Percentiles rank a stretch among this genome's conserved stretches.
These are phyloP conservation scores for Diogma glabrata DNA, from an alignment of 2,888 invertebrate genomes.

Conservation along the genomic window DNA sequence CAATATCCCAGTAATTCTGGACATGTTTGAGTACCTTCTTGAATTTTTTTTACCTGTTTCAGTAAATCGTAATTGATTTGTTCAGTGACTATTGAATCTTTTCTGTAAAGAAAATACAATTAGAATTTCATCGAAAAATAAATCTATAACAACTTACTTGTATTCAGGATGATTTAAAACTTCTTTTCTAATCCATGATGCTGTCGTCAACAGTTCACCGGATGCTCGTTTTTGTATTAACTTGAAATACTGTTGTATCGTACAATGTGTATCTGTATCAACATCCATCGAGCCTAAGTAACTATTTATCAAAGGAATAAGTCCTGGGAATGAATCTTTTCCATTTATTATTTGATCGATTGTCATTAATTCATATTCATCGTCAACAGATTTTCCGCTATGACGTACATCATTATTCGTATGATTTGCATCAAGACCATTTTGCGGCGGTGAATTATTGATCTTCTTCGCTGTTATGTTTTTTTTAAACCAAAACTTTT, in stretches of 20 bases:
- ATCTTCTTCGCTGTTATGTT: constrained; percentile 44
- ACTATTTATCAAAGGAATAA: constrained; percentile 86
- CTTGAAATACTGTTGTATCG: constrained; percentile 90
- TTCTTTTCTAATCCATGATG: constrained; percentile 88
- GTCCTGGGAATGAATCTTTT: constrained; percentile 85
- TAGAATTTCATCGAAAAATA: not conserved
- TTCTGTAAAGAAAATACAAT: constrained; percentile 39
- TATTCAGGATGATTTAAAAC: constrained; percentile 81
- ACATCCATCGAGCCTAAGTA: constrained; percentile 93
- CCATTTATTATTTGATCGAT: constrained; percentile 96
- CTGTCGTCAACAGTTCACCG: constrained; percentile 86
- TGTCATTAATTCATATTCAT: constrained; percentile 68
- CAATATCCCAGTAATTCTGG: constrained; percentile 65
- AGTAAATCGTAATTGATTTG: constrained; percentile 84
- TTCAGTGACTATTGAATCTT: constrained; percentile 83
- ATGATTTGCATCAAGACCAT: constrained; percentile 32
- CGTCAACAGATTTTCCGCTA: constrained; percentile 24
- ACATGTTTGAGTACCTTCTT: constrained; percentile 56
- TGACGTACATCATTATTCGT: constrained; percentile 18
- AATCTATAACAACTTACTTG: constrained; percentile 52
- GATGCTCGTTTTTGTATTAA: constrained; percentile 79
- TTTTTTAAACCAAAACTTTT: constrained; percentile 89
- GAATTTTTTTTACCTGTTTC: constrained; percentile 60
- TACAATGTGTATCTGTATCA: constrained; percentile 96
- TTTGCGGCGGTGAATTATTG: constrained; percentile 17